Conservation (phyloP, 2,888 invertebrate genomes). For the Barypeithes pellucidus region DNA sequence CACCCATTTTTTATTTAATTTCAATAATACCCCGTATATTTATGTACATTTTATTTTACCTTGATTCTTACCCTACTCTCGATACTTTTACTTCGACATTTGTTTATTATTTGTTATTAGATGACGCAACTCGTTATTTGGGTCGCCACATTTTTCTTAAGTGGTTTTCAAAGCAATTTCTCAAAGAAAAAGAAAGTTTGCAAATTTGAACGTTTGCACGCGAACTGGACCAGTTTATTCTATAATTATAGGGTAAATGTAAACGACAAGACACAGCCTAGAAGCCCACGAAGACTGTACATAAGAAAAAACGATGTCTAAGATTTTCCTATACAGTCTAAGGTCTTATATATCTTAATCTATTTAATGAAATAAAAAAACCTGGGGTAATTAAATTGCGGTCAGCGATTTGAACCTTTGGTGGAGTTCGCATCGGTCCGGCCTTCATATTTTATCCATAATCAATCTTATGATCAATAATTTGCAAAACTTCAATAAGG, state of each 20-base stretch:
- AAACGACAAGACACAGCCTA: too few relatives aligned
- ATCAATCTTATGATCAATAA: background rate
- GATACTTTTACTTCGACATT: slow-evolving; percentile 46
- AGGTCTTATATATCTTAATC: background rate
- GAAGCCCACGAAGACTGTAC: too few relatives aligned
- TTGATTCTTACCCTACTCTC: slow-evolving; percentile 25
- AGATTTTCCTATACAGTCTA: too few relatives aligned
- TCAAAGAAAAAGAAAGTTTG: slow-evolving; percentile 47
- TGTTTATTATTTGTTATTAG: slow-evolving; percentile 36
- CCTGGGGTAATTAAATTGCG: too few relatives aligned
- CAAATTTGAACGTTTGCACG: slow-evolving; percentile 31
- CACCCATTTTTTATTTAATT: too few relatives aligned
- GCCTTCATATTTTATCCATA: slow-evolving; percentile 3
- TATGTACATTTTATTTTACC: slow-evolving; percentile 10
- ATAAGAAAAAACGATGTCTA: too few relatives aligned
- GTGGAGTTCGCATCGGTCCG: background rate
- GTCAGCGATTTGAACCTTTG: background rate
- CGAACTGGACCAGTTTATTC: slow-evolving; percentile 16
- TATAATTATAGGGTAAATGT: background rate
- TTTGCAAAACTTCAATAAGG: slow-evolving; percentile 15
- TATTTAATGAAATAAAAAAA: background rate
- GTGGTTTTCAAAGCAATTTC: slow-evolving; percentile 49
- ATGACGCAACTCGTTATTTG: slow-evolving; percentile 43
- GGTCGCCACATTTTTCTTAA: slow-evolving; percentile 45
- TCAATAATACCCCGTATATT: background rate